Conservation (phyloP, 2,888 invertebrate genomes). For the Ophonus ardosiacus region DNA sequence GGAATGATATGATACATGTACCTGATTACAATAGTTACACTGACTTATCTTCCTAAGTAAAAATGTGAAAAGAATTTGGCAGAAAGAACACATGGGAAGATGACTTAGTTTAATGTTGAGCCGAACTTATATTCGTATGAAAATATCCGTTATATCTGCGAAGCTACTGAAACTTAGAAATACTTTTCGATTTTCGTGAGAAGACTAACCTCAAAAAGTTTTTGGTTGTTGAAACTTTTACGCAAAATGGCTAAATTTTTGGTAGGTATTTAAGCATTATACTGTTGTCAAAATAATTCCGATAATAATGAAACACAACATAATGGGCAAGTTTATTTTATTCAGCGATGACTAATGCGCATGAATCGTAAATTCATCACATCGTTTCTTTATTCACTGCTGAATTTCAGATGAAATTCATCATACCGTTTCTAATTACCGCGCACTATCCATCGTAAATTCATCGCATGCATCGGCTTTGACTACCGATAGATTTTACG, state of each 20-base stretch:
- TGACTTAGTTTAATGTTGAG: slow-evolving; percentile 26
- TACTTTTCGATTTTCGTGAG: neutral
- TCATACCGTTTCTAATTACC: no score
- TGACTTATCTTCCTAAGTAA: neutral
- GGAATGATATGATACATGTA: slow-evolving; percentile 44
- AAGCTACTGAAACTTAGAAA: neutral
- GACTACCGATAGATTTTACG: no score
- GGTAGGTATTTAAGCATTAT: no score
- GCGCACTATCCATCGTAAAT: no score
- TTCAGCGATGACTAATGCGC: no score
- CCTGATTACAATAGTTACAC: slow-evolving; percentile 41
- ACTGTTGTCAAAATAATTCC: no score
- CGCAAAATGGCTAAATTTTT: neutral
- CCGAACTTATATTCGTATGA: slow-evolving; percentile 11
- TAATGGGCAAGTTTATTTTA: no score
- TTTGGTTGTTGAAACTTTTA: neutral
- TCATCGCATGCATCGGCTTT: no score
- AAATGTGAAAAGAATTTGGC: slow-evolving; percentile 14
- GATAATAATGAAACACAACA: no score
- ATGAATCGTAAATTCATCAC: no score
- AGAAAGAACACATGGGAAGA: slow-evolving; percentile 21
- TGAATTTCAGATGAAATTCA: no score
- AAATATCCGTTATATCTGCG: slow-evolving; percentile 18
- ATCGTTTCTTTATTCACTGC: no score
- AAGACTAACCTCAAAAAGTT: neutral